Base-by-base conservation (phyloP, 2,797 vertebrate genomes). In the Tenualosa thibaudeaui region DNA sequence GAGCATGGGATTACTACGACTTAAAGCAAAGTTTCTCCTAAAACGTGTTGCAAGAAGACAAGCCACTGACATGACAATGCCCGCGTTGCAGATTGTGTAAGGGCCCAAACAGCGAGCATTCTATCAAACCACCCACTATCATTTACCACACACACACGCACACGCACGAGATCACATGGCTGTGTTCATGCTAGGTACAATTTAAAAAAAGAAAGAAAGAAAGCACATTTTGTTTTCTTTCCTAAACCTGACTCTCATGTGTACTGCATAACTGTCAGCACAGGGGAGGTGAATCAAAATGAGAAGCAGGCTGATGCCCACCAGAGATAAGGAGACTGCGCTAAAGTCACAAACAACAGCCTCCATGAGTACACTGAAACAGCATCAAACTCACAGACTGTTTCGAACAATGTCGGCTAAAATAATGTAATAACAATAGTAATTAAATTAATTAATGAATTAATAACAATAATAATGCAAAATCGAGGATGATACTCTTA, bases 1-100 rank as follows among this genome's bases (percentile, higher is more conserved):
- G 71, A 78, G 71, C 71, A 43, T 43, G 71, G 71, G 71, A 78
- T 78, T 78, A 78, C 71, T 7, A 19, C 17, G 40, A 78, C 40
- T 78, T 78, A 78, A 40, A 43, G 40, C 40, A 78, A 78, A 78
- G 71, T 78, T 78, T 78, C 71, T 78, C 71, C 71, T 40, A 78
- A 78, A 40, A 78, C 40, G 17, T 43, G 71, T 46, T 46, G 71
- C 71, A 2, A 19, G 71, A 43, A 9, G 37, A 78, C 37, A 46
- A 46, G 37, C 71, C 37, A 43, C 17, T 78, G 15, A 46, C 40
- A 43, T 46, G 37, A 46, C 46, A 19, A 43, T 78, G 71, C 37
- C 68, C 5, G 17, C 19, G 17, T 78, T 3, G 37, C 40, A 78
- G 71, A 78, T 78, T 78, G 71, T 5, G 37, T 40, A 46, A 78